Evolutionary conservation across 2,797 vertebrate species (phyloP), one percentile per base, ranked within the genome.

Genomic region (Oryzias sinensis): DNA sequence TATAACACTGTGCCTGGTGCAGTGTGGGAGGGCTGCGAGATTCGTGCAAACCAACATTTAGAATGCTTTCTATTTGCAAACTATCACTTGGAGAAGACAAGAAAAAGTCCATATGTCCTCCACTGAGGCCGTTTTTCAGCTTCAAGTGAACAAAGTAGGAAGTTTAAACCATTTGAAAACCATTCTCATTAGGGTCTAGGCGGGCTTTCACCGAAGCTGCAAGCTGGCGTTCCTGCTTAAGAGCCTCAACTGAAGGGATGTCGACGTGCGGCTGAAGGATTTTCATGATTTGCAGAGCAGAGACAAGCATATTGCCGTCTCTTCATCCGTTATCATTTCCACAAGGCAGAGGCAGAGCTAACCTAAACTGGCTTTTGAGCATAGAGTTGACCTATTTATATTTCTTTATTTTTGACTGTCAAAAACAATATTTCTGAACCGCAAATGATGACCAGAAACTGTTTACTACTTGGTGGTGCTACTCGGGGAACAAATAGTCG

Each of bases 371-470:
- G 83, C 75, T 79, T 59, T 63, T 68, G 49, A 68, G 82, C 84
- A 80, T 73, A 85, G 83, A 79, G 84, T 72, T 89, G 88, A 88
- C 89, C 89, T 84, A 89, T 76, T 87, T 90, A 65, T 59, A 70
- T 80, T 78, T 68, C 62, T 81, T 89, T 83, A 83, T 87, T 86
- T 87, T 82, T 76, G n/a, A 84, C 76, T 50, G 76, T 70, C 79
- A 87, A 89, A 78, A 79, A 76, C 83, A 88, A 88, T 84, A 9
- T 37, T 37, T 37, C 33, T 37, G 33, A 37, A 37, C 33, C 1
- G 33, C 9, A 9, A 27, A 27, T 6, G 27, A 27, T 27, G 27
- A 86, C 61, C 58, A 85, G 79, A 83, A 86, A 86, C 87, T 86
- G 83, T 64, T 63, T 76, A 83, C 72, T 77, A 82, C 65, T 55